These are phyloP conservation scores for Drosophila albomicans DNA, from an alignment of 1,140 invertebrate species.

Conservation along the genomic window DNA sequence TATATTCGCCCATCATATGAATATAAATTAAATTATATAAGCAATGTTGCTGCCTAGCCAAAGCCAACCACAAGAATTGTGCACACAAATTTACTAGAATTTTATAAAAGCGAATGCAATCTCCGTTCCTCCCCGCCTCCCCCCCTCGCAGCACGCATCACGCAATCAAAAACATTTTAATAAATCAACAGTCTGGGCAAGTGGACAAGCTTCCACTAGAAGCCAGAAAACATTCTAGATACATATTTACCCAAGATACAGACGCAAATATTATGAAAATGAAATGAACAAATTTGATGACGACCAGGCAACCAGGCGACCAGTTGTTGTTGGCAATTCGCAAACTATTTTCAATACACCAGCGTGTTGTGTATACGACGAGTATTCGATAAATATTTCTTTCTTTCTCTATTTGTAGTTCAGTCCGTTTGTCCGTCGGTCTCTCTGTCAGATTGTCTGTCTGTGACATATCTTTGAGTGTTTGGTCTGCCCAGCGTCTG, in stretches of 20 bases:
- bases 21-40: constrained; percentile 62
- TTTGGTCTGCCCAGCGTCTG: constrained; percentile 10
- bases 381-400: background rate
- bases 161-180: constrained; percentile 43
- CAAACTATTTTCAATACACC: constrained; percentile 48
- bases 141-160: background rate
- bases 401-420: too few species aligned
- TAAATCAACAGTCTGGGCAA: constrained; percentile 42
- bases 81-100: constrained; percentile 28
- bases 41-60: constrained; percentile 17
- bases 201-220: constrained; percentile 31
- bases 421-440: background rate
- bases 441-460: constrained; percentile 15
- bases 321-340: constrained; percentile 44
- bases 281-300: constrained; percentile 50
- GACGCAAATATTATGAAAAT: constrained; percentile 58
- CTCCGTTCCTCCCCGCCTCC: too few species aligned
- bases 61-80: constrained; percentile 25
- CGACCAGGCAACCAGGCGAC: background rate
- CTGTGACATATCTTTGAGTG: constrained; percentile 32
- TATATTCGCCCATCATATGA: constrained; percentile 16
- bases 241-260: constrained; percentile 49
- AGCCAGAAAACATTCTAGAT: constrained; percentile 24
- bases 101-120: constrained; percentile 25
- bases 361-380: background rate